Conservation (phyloP, 2,113 vertebrate species). For the Pseudopodoces humilis region DNA sequence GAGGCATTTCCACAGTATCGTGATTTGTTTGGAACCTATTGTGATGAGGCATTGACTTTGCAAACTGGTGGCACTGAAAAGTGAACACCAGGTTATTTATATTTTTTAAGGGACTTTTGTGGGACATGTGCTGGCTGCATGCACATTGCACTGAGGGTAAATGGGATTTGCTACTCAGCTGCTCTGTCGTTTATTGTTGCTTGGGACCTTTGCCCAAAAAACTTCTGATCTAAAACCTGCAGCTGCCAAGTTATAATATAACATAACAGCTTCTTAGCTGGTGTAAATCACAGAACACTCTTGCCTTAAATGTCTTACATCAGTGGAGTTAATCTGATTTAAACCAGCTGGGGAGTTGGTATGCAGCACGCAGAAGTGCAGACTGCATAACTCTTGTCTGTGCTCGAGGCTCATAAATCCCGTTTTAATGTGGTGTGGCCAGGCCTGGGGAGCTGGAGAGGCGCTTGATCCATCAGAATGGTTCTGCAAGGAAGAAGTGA, state of each 20-base stretch:
- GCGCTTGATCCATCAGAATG: neutral
- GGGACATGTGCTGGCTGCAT: neutral
- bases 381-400: conserved; percentile 44
- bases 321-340: conserved; percentile 60
- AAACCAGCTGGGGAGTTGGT: conserved; percentile 49
- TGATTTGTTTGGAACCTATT: neutral
- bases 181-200: neutral
- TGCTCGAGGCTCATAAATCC: conserved; percentile 30
- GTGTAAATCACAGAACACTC: conserved; percentile 46
- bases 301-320: conserved; percentile 56
- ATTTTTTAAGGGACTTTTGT: neutral
- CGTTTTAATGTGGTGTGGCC: neutral
- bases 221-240: conserved; percentile 18
- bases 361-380: conserved; percentile 33
- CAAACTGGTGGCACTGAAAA: neutral
- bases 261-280: conserved; percentile 47
- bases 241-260: conserved; percentile 42
- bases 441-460: neutral
- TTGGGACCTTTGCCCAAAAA: conserved; percentile 38
- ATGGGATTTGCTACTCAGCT: conserved; percentile 1
- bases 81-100: neutral
- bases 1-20: neutral
- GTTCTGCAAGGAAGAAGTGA: neutral
- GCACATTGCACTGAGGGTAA: neutral
- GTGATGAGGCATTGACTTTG: neutral